phyloP scores from a whole-genome alignment of 2,888 invertebrate genomes.

The Ormyrus pomaceus region DNA sequence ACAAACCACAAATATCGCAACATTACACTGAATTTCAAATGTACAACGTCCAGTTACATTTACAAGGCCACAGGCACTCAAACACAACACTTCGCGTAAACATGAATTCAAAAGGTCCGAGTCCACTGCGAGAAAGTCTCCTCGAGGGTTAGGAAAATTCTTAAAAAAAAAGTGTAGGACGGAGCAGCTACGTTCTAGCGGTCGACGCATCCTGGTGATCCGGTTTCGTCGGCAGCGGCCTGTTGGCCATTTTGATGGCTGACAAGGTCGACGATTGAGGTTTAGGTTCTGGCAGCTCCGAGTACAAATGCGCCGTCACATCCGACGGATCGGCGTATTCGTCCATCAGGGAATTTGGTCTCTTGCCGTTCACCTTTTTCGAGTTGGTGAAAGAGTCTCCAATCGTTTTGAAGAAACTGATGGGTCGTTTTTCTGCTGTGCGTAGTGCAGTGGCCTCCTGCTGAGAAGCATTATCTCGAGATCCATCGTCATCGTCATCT shows the following conservation, averaged over 20 bases:
- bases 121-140: not conserved
- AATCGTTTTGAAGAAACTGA: conserved; percentile 80
- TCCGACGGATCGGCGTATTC: conserved; percentile 80
- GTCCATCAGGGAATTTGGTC: conserved; percentile 73
- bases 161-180: not conserved
- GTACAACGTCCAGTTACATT: conserved; percentile 9
- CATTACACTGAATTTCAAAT: not conserved
- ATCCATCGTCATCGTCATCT: conserved; percentile 36
- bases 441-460: conserved; percentile 23
- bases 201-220: conserved; percentile 62
- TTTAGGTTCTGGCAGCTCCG: conserved; percentile 77
- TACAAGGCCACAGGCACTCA: not conserved
- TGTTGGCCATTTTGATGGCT: conserved; percentile 80
- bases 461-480: conserved; percentile 39
- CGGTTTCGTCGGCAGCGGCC: conserved; percentile 84
- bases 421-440: conserved; percentile 70
- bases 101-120: conserved; percentile 6
- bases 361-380: conserved; percentile 57
- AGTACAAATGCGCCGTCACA: conserved; percentile 77
- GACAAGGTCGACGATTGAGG: conserved; percentile 68
- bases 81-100: conserved; percentile 2
- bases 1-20: too few species aligned
- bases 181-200: conserved; percentile 62
- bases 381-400: conserved; percentile 76
- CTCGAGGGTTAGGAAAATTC: conserved; percentile 25